These are phyloP conservation scores for Agapornis canus DNA, from an alignment of 2,797 vertebrate species.

Conservation along the genomic window DNA sequence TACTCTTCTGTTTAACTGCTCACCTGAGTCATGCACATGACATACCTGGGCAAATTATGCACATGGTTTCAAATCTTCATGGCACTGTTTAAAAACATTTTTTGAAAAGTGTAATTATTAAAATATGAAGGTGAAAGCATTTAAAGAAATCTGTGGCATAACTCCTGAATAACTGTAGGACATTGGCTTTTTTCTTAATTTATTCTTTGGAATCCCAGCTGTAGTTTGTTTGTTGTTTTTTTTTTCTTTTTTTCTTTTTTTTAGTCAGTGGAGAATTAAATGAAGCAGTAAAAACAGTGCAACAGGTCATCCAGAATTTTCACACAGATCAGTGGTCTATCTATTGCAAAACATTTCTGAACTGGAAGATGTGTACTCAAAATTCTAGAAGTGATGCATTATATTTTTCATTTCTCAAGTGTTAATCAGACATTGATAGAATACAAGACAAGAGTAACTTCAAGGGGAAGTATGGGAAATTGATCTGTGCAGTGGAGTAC, in stretches of 20 bases:
- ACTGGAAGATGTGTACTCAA: background rate
- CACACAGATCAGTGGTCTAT: background rate
- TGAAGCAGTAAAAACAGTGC: background rate
- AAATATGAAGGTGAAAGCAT: background rate
- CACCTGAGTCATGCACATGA: slow-evolving; percentile 19
- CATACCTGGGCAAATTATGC: slow-evolving; percentile 55
- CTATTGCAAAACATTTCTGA: background rate
- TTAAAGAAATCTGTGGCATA: background rate
- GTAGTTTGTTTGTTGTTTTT: background rate
- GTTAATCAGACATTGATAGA: background rate
- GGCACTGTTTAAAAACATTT: slow-evolving; percentile 65
- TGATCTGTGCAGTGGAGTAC: background rate
- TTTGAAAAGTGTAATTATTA: slow-evolving; percentile 51
- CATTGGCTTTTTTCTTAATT: background rate
- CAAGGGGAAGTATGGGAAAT: background rate
- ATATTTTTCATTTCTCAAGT: background rate
- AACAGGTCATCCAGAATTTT: background rate
- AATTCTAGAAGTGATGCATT: background rate
- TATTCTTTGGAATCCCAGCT: background rate
- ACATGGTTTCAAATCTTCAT: slow-evolving; percentile 42
- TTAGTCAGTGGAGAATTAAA: background rate
- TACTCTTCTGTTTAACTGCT: slow-evolving; percentile 59
- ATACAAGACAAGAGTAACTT: background rate
- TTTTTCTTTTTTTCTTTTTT: background rate
- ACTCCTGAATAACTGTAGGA: background rate